phyloP scores from a whole-genome alignment of 2,113 vertebrate species.

The Callipepla californica region DNA sequence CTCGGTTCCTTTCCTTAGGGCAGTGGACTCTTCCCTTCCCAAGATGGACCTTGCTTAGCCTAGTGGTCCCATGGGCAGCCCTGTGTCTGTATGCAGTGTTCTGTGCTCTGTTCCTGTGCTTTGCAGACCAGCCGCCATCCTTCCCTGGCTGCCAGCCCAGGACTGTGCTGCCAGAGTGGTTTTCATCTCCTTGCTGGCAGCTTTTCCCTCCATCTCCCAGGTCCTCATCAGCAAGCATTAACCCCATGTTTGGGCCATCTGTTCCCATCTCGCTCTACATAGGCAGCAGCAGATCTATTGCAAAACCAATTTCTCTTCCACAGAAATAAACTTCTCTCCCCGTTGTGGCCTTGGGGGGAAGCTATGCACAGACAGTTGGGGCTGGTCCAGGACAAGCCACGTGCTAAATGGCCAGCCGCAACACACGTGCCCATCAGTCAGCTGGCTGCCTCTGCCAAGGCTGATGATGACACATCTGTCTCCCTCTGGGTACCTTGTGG shows the following conservation, averaged over 20 bases:
- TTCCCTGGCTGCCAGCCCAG: not conserved
- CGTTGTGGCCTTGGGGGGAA: fast-evolving
- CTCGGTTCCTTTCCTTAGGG: not conserved
- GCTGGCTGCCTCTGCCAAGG: not conserved
- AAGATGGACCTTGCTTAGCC: not conserved
- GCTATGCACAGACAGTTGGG: not conserved
- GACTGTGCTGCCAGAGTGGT: not conserved
- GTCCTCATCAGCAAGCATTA: not conserved
- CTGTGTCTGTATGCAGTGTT: fast-evolving
- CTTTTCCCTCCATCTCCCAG: not conserved
- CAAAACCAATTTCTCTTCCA: not conserved
- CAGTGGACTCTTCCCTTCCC: not conserved
- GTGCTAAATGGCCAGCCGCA: no score
- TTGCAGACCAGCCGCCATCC: not conserved
- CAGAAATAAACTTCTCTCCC: not conserved
- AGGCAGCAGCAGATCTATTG: not conserved
- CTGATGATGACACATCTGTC: not conserved
- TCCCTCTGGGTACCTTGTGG: not conserved
- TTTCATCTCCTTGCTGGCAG: not conserved
- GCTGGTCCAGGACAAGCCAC: not conserved
- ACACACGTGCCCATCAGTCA: fast-evolving
- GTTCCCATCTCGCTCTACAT: fast-evolving
- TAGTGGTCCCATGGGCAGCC: fast-evolving
- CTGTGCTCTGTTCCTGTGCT: not conserved
- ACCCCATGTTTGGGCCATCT: not conserved